phyloP scores from a whole-genome alignment of 2,888 invertebrate genomes.

The Serripes groenlandicus region DNA sequence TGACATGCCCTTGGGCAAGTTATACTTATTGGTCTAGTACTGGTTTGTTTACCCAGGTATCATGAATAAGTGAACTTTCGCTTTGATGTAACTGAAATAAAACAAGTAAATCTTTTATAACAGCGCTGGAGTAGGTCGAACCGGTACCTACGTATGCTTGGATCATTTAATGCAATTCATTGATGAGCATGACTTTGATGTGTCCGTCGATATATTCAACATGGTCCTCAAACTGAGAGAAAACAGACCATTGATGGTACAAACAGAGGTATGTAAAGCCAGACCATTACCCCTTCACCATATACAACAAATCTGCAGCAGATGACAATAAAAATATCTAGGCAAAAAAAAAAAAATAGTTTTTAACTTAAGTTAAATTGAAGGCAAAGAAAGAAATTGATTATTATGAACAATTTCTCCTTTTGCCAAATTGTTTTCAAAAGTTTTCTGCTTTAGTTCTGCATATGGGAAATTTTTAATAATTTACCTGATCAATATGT shows the following conservation, averaged over 20 bases:
- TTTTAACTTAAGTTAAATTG: background rate
- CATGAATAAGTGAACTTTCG: no score
- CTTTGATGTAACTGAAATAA: no score
- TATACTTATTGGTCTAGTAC: no score
- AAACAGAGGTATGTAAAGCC: constrained; percentile 88
- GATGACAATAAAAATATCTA: background rate
- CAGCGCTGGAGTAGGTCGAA: constrained; percentile 92
- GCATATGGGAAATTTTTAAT: no score
- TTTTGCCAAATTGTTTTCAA: background rate
- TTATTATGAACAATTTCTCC: background rate
- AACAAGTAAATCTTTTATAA: constrained; percentile 70
- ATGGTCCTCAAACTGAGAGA: constrained; percentile 90
- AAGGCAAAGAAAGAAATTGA: background rate
- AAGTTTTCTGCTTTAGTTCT: background rate
- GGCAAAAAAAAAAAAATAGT: background rate
- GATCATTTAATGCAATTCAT: constrained; percentile 91
- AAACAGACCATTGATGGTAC: constrained; percentile 92
- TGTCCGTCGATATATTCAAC: constrained; percentile 90
- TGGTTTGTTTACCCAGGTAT: no score
- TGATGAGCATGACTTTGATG: constrained; percentile 88
- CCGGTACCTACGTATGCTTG: constrained; percentile 91
- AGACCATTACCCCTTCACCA: background rate
- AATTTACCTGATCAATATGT: no score
- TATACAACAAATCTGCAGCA: background rate
- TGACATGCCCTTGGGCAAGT: no score